Conservation (phyloP, 2,113 vertebrate species). For the Microtus richardsoni region DNA sequence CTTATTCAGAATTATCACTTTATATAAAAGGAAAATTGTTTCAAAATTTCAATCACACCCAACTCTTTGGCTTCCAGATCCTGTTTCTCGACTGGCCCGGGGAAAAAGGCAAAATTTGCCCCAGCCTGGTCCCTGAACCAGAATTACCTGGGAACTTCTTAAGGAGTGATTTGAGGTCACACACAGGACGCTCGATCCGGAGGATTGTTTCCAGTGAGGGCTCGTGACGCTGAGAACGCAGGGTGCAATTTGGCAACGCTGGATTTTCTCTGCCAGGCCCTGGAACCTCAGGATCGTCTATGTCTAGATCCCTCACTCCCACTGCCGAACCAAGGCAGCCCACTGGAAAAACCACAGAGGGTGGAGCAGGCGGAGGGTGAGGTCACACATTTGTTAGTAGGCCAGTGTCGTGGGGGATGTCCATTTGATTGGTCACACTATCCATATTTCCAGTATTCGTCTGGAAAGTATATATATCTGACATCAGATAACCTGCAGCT, state of each 20-base stretch:
- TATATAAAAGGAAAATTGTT: neutral
- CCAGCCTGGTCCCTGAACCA: neutral
- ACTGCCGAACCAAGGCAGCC: neutral
- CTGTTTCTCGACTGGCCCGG: neutral
- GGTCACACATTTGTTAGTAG: neutral
- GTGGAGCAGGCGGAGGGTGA: rapidly evolving
- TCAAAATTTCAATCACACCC: neutral
- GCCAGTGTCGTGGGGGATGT: neutral
- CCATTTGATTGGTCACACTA: neutral
- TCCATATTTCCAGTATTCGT: neutral
- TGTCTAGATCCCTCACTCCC: neutral
- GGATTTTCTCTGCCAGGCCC: neutral
- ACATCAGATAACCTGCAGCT: neutral
- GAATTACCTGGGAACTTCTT: neutral
- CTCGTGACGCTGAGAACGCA: neutral
- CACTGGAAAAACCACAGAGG: neutral
- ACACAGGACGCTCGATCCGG: too few species aligned
- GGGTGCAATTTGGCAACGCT: neutral
- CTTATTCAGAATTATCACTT: neutral
- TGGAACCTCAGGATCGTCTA: neutral
- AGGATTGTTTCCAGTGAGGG: neutral
- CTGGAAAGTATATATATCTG: neutral
- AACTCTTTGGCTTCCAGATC: neutral
- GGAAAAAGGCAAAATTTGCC: neutral
- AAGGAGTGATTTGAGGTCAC: neutral